Conservation (phyloP, 30 jellyfish, hydroid and myxozoan species). For the Morbakka virulenta region DNA sequence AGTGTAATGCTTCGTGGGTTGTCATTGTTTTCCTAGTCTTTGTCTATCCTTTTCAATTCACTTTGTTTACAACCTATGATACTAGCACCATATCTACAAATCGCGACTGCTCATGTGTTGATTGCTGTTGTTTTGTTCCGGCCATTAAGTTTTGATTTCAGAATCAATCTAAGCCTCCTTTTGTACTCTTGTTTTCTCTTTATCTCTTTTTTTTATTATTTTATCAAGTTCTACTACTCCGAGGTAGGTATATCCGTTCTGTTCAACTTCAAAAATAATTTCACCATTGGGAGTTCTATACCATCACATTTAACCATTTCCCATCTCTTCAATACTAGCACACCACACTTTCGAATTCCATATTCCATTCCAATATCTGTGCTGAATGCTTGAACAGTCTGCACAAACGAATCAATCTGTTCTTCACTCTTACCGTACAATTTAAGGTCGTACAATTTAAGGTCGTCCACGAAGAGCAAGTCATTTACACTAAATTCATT, state of each 20-base stretch:
- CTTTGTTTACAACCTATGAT: neutral
- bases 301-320: neutral
- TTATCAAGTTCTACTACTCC: neutral
- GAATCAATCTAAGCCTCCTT: neutral
- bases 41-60: no score
- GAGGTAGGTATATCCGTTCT: neutral
- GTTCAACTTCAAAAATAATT: neutral
- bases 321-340: neutral
- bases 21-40: neutral
- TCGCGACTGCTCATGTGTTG: neutral
- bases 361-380: slow-evolving; percentile 4
- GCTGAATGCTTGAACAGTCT: neutral
- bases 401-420: neutral
- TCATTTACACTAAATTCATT: neutral
- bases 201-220: neutral
- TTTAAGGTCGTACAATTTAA: neutral
- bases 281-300: neutral
- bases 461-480: neutral
- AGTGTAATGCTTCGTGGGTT: neutral
- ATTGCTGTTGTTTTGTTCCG: neutral
- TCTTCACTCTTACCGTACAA: neutral
- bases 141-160: neutral
- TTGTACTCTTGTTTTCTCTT: neutral
- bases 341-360: slow-evolving; percentile 7
- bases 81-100: neutral